These are phyloP conservation scores for Fabriciana adippe DNA, from an alignment of 2,888 invertebrate species.

Conservation along the genomic window DNA sequence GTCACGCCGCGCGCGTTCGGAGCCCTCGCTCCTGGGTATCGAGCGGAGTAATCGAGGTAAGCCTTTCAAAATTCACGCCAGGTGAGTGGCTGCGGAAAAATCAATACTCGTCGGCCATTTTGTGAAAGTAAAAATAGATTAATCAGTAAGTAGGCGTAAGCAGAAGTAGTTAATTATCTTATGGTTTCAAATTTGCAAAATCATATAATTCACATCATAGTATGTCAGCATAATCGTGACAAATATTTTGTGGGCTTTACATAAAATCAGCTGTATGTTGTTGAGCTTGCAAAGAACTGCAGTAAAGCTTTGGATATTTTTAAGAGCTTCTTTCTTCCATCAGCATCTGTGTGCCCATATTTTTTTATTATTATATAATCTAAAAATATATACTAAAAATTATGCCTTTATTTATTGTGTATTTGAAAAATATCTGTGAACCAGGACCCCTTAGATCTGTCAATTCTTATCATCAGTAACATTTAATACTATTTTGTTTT, in stretches of 20 bases:
- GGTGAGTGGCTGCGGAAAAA: slow-evolving; percentile 59
- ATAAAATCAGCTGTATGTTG: background rate
- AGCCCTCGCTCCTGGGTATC: slow-evolving; percentile 75
- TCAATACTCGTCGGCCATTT: slow-evolving; percentile 71
- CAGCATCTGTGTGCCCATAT: too few species aligned
- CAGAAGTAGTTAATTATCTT: slow-evolving; percentile 9
- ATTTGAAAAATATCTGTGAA: too few species aligned
- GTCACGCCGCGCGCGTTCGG: slow-evolving; percentile 76
- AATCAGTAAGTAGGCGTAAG: slow-evolving; percentile 27
- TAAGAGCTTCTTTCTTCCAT: too few species aligned
- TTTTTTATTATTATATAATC: too few species aligned
- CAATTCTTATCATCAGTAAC: too few species aligned
- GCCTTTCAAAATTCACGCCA: slow-evolving; percentile 57
- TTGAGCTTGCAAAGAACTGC: too few species aligned
- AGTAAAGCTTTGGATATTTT: too few species aligned
- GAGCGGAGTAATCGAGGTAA: slow-evolving; percentile 69
- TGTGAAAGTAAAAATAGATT: slow-evolving; percentile 60
- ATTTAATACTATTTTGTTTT: too few species aligned
- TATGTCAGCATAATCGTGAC: background rate
- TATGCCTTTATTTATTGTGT: too few species aligned
- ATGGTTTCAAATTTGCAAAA: background rate
- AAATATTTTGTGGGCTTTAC: background rate
- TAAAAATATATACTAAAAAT: too few species aligned
- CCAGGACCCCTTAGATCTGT: too few species aligned
- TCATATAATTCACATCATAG: background rate